Base-by-base conservation (phyloP, 2,888 invertebrate species). In the Baronia brevicornis region DNA sequence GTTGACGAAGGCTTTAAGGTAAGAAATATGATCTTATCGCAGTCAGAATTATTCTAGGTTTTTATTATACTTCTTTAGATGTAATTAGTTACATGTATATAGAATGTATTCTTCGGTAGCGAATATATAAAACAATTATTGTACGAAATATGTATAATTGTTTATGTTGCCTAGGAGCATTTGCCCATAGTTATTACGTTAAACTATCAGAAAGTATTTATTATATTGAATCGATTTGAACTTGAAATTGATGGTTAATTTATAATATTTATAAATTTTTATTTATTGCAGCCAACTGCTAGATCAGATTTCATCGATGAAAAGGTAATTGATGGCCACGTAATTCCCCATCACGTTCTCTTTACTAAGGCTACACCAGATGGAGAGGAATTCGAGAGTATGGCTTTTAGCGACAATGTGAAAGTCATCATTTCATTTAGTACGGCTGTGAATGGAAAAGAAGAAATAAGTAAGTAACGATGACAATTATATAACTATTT, bases 1-100 rank as follows among this genome's bases (percentile, higher is more conserved):
- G 90, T 96, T 22, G 95, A 96, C 70, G 93, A 94, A 65, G 95
- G 94, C 36, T 94, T 95, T 56, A 91, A 91, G 88, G 95, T 95
- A 82, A 9, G 28, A 19, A 20, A 28, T 17, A 5, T 24, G 10
- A 18, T 26, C 28, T 28, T 8, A 24, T 18, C 22, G 15, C 22
- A 13, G 30, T 7, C 18, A 10, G 23, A 7, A 18, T 22, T 23
- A 8, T 21, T 27, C 27, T 11, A 27, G 18, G 22, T 15, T 15
- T 14, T 5, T 7, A 24, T 25, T 24, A 13, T 4, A 25, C 17
- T 27, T 2, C 23, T 19, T 19, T 6, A 7, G n/a, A 13, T 8
- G 3, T 32, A 18, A 32, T 26, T 19, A 6, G 20, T 19, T 27
- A 19, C 10, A 11, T 12, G n/a, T 18, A n/a, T n/a, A n/a, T n/a